phyloP scores from a whole-genome alignment of 1,140 invertebrate genomes.

The Cyclargus thomasi region DNA sequence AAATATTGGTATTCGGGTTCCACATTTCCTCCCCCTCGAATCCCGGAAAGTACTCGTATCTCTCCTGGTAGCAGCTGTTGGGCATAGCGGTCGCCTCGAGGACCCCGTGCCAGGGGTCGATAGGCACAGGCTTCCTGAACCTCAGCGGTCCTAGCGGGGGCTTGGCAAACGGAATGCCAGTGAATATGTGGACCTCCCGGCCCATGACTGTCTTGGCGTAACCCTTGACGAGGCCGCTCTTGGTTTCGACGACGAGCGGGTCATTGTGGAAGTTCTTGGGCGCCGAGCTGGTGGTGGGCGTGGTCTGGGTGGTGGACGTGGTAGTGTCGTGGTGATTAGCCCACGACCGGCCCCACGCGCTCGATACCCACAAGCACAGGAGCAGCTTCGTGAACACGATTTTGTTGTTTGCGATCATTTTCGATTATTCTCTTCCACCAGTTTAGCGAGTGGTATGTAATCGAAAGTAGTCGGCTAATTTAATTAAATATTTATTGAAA shows the following conservation, averaged over 20 bases:
- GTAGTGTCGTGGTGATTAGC: constrained; percentile 73
- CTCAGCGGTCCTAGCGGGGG: constrained; percentile 91
- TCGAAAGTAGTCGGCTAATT: constrained; percentile 60
- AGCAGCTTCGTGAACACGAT: constrained; percentile 62
- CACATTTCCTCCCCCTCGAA: constrained; percentile 96
- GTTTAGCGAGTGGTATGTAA: constrained; percentile 52
- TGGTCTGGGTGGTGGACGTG: constrained; percentile 69
- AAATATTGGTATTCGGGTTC: constrained; percentile 94
- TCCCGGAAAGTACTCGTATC: constrained; percentile 91
- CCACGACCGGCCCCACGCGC: constrained; percentile 62
- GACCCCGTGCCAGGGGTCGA: constrained; percentile 90
- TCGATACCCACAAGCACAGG: constrained; percentile 46
- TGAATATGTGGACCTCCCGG: constrained; percentile 90
- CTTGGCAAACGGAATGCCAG: constrained; percentile 96
- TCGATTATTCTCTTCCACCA: constrained; percentile 28
- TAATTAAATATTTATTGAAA: constrained; percentile 62
- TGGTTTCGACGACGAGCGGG: constrained; percentile 86
- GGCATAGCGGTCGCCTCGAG: constrained; percentile 85
- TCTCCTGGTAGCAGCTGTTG: constrained; percentile 90
- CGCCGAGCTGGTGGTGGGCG: constrained; percentile 68
- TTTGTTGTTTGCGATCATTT: constrained; percentile 55
- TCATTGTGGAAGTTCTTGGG: constrained; percentile 79
- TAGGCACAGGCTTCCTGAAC: constrained; percentile 89
- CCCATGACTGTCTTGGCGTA: constrained; percentile 84
- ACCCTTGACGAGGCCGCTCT: constrained; percentile 85